These are phyloP conservation scores for Neomicropteryx cornuta DNA, from an alignment of 1,140 invertebrate genomes.

Conservation along the genomic window DNA sequence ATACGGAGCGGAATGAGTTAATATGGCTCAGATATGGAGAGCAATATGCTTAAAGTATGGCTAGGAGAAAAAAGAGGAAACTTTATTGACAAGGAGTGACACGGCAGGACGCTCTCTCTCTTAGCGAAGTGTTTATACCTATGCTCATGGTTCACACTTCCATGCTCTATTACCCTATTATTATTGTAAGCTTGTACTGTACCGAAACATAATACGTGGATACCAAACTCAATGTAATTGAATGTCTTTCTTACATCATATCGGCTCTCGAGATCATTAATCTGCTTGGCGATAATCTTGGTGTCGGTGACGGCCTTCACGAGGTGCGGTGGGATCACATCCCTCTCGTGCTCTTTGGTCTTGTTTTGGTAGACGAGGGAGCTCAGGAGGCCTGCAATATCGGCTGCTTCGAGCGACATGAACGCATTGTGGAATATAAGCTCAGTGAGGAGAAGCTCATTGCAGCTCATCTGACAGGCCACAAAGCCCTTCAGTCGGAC, in stretches of 20 bases:
- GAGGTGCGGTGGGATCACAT: conserved; percentile 39
- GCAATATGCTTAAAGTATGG: too few relatives aligned
- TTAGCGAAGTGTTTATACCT: too few relatives aligned
- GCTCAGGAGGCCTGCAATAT: conserved; percentile 88
- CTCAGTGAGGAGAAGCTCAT: conserved; percentile 92
- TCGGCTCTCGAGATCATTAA: conserved; percentile 30
- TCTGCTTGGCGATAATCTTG: conserved; percentile 28
- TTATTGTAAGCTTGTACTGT: too few relatives aligned
- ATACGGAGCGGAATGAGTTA: too few relatives aligned
- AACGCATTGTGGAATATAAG: conserved; percentile 90
- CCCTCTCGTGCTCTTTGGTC: conserved; percentile 44
- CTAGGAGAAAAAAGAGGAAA: too few relatives aligned
- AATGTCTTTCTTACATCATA: conserved; percentile 33
- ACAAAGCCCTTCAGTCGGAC: conserved; percentile 85
- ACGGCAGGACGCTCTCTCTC: too few relatives aligned
- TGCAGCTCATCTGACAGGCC: conserved; percentile 91
- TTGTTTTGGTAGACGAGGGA: conserved; percentile 87
- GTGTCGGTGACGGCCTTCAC: conserved; percentile 29
- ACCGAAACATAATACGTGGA: too few relatives aligned
- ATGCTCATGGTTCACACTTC: too few relatives aligned
- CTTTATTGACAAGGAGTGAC: too few relatives aligned
- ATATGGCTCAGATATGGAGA: too few relatives aligned
- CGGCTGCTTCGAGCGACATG: conserved; percentile 69
- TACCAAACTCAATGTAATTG: too few relatives aligned
- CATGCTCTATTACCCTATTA: too few relatives aligned